A percentile compares a stretch with the other conserved stretches of the same genome.
These are phyloP conservation scores for Trachythela sp. DNA, from an alignment of 64 coral and sea anemone genomes.

Conservation along the genomic window DNA sequence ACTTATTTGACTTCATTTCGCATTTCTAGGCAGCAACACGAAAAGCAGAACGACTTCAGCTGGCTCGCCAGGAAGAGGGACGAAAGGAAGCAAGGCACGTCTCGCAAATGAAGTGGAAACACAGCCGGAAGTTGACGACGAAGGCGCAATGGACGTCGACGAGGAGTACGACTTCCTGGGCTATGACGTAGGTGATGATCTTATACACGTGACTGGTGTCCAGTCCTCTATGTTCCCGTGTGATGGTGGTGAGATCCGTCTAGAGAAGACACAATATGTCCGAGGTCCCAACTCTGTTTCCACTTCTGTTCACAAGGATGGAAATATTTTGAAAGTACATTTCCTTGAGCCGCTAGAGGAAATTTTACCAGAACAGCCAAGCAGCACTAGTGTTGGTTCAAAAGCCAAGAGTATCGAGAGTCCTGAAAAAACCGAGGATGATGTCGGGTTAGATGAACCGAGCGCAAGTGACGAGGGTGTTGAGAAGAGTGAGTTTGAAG, in stretches of 20 bases:
- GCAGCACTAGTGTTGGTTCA: neutral
- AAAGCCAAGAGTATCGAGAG: neutral
- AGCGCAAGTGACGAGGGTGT: conserved; percentile 9
- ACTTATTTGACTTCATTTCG: neutral
- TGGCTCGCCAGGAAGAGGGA: neutral
- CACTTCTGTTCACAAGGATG: conserved; percentile 81
- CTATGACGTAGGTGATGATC: conserved; percentile 88
- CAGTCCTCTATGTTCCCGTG: conserved; percentile 77
- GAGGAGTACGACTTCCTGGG: conserved; percentile 75
- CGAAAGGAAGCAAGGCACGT: neutral
- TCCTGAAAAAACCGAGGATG: neutral
- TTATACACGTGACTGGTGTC: conserved; percentile 80
- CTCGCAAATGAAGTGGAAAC: neutral
- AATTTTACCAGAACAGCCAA: conserved; percentile 46
- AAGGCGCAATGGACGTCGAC: neutral
- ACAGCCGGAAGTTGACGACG: neutral
- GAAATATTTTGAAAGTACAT: conserved; percentile 71
- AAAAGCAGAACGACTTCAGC: neutral
- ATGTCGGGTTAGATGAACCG: neutral
- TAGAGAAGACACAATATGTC: conserved; percentile 64
- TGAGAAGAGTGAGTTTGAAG: conserved; percentile 81
- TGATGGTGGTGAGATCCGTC: conserved; percentile 87
- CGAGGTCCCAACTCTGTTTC: conserved; percentile 63
- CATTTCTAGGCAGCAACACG: neutral
- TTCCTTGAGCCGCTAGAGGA: conserved; percentile 84